Evolutionary conservation across 64 coral and sea anemone genomes (phyloP).

Genomic region (Pocillopora damicornis): DNA sequence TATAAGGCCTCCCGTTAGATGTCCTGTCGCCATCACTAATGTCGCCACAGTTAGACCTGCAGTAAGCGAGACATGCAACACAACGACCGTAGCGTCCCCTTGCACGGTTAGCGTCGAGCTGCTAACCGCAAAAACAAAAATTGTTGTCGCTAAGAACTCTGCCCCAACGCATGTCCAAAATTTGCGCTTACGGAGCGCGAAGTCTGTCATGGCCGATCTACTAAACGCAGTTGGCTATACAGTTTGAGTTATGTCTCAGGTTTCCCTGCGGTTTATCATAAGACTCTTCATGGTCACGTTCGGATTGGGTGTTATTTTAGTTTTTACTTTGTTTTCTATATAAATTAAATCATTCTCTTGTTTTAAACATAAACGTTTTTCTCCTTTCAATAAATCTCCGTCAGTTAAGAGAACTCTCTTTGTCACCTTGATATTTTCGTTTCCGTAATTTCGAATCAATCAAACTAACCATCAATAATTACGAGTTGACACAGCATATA

Average conservation of each 20-base stretch:
- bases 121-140: slow-evolving; percentile 61
- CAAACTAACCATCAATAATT: background rate
- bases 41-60: slow-evolving; percentile 52
- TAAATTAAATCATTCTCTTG: background rate
- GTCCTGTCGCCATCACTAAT: slow-evolving; percentile 41
- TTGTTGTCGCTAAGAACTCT: slow-evolving; percentile 47
- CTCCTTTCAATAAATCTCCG: slow-evolving; percentile 5
- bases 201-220: background rate
- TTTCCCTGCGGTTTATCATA: background rate
- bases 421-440: background rate
- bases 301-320: background rate
- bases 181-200: slow-evolving; percentile 43
- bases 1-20: slow-evolving; percentile 44
- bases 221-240: background rate
- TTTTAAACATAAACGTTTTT: slow-evolving; percentile 2
- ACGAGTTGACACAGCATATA: background rate
- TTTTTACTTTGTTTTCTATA: background rate
- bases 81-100: background rate
- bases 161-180: slow-evolving; percentile 42
- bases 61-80: slow-evolving; percentile 48
- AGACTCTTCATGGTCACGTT: background rate
- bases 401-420: background rate
- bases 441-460: background rate
- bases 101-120: slow-evolving; percentile 43
- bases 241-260: background rate